A percentile compares a stretch with the other conserved stretches of the same genome.
These are phyloP conservation scores for Gnatocerus cornutus DNA, from an alignment of 2,888 invertebrate species.

Conservation along the genomic window DNA sequence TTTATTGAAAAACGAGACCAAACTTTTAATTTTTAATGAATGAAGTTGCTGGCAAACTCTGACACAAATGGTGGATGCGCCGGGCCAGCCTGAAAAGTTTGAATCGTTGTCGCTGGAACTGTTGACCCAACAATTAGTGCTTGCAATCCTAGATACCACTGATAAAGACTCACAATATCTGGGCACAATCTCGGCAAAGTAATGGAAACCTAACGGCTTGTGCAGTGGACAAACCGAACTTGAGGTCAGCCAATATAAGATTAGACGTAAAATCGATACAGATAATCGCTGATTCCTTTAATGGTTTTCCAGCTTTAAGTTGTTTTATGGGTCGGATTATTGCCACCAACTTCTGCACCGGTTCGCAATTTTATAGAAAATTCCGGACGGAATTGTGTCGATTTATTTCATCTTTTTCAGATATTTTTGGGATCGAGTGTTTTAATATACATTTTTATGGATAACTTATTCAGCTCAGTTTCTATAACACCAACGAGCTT, in stretches of 20 bases:
- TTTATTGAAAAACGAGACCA: constrained; percentile 52
- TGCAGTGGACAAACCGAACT: constrained; percentile 52
- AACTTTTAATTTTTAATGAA: constrained; percentile 45
- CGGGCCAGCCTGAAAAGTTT: background rate
- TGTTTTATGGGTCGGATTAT: constrained; percentile 61
- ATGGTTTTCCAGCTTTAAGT: constrained; percentile 64
- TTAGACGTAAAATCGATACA: constrained; percentile 67
- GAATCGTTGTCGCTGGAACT: constrained; percentile 9
- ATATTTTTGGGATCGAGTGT: constrained; percentile 18
- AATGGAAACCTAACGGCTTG: constrained; percentile 56
- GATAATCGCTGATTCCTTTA: constrained; percentile 68
- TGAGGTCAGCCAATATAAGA: constrained; percentile 58
- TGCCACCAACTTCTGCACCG: constrained; percentile 55
- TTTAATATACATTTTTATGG: constrained; percentile 44
- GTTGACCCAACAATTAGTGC: constrained; percentile 42
- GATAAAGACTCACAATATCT: constrained; percentile 45
- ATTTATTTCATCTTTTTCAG: constrained; percentile 48
- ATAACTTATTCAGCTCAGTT: constrained; percentile 30
- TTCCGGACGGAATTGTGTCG: constrained; percentile 51
- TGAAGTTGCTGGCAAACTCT: background rate
- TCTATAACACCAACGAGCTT: constrained; percentile 16
- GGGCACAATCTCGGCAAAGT: constrained; percentile 54
- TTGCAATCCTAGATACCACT: constrained; percentile 41
- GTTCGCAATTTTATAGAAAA: constrained; percentile 55
- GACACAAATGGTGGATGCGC: constrained; percentile 4